Evolutionary conservation across 2,797 vertebrate species (phyloP).

Genomic region (Myiothlypis chrysogaster): DNA sequence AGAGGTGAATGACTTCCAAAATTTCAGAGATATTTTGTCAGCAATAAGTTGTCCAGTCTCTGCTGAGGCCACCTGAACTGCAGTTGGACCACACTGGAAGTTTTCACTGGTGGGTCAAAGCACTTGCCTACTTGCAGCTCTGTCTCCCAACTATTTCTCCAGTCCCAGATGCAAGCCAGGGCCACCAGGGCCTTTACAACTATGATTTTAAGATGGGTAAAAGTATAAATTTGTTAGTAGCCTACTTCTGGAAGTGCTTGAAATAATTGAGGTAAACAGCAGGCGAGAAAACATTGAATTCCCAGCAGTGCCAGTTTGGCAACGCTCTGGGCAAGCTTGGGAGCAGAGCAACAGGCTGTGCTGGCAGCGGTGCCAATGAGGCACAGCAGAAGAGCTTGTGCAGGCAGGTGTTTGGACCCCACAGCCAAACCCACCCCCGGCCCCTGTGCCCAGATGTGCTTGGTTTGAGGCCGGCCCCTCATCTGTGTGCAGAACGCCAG

Average conservation of each 20-base stretch:
- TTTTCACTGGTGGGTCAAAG: neutral
- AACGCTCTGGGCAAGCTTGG: accelerated
- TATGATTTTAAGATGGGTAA: neutral
- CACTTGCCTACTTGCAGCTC: neutral
- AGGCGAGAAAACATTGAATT: neutral
- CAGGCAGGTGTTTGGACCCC: neutral
- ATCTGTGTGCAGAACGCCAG: accelerated
- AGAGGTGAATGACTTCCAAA: neutral
- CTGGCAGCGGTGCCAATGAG: neutral
- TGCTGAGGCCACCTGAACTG: neutral
- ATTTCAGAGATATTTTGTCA: neutral
- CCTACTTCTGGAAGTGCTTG: neutral
- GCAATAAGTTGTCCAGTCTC: neutral
- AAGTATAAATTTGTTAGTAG: neutral
- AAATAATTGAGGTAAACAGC: neutral
- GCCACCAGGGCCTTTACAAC: neutral
- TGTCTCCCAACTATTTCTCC: neutral
- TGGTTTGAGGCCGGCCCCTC: neutral
- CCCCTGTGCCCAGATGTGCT: neutral
- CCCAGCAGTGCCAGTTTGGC: neutral
- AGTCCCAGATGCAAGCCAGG: neutral
- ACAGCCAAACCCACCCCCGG: accelerated
- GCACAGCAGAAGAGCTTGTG: neutral
- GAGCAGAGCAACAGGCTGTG: neutral
- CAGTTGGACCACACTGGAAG: neutral